These are phyloP conservation scores for Tolypeutes matacus DNA, from an alignment of 2,797 vertebrate species.

Conservation along the genomic window DNA sequence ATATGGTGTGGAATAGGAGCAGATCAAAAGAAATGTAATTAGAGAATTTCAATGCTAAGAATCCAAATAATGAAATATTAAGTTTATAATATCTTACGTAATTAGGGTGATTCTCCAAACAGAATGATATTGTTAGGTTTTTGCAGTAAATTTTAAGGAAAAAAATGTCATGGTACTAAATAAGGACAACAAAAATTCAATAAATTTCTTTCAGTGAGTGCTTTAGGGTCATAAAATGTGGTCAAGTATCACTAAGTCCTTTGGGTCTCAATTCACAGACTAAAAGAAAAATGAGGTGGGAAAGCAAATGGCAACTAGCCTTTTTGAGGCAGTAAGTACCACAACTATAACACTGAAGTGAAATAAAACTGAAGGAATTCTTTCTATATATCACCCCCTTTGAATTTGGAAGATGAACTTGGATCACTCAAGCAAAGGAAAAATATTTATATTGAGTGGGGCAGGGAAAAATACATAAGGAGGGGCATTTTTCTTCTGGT, in stretches of 20 bases:
- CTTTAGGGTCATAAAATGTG: conserved; percentile 2
- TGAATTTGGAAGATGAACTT: background rate
- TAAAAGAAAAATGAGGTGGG: background rate
- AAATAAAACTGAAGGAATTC: background rate
- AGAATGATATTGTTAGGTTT: background rate
- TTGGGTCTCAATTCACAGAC: conserved; percentile 24
- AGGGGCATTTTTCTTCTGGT: background rate
- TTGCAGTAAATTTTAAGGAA: background rate
- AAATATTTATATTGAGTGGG: background rate
- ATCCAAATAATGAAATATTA: conserved; percentile 14
- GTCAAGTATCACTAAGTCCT: background rate
- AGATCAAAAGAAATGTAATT: conserved; percentile 15
- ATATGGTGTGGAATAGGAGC: background rate
- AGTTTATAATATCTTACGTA: conserved; percentile 22
- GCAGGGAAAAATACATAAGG: background rate
- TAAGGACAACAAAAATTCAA: conserved; percentile 27
- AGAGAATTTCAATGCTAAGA: conserved; percentile 16
- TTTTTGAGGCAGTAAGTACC: conserved; percentile 32
- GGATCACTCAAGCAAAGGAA: background rate
- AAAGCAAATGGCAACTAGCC: conserved; percentile 4
- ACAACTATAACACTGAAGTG: background rate
- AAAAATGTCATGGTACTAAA: conserved; percentile 27
- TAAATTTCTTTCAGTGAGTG: background rate
- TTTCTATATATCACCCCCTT: too few relatives aligned
- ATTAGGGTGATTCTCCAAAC: conserved; percentile 11